These are phyloP conservation scores for Erpornis zantholeuca DNA, from an alignment of 2,113 vertebrate genomes.

Conservation along the genomic window DNA sequence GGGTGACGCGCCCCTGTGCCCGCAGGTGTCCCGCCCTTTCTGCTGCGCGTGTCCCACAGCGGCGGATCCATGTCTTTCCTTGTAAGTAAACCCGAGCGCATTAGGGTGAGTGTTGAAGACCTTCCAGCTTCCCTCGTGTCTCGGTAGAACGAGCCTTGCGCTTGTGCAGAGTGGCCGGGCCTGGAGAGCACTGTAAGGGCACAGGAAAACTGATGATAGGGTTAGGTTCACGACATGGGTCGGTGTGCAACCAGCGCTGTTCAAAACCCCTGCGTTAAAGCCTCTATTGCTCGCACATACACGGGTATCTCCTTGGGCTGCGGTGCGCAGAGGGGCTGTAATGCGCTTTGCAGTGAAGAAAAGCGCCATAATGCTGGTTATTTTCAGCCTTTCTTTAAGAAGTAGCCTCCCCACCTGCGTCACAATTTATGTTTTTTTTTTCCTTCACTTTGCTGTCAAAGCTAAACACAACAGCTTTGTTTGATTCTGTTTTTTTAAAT, in stretches of 20 bases:
- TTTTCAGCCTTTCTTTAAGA: neutral
- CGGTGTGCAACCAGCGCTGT: neutral
- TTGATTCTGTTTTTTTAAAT: neutral
- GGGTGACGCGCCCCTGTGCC: neutral
- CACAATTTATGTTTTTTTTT: fast-evolving
- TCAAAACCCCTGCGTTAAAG: neutral
- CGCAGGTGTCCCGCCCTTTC: slow-evolving; percentile 46
- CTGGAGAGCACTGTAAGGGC: neutral
- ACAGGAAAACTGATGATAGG: fast-evolving
- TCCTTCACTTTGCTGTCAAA: fast-evolving
- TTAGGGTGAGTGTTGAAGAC: slow-evolving; percentile 78
- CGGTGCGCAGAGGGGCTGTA: fast-evolving
- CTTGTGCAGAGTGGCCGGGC: neutral
- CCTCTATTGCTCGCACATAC: fast-evolving
- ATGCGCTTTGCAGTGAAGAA: fast-evolving
- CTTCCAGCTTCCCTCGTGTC: slow-evolving; percentile 45
- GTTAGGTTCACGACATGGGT: fast-evolving
- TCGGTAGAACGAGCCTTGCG: neutral
- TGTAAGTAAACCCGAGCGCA: slow-evolving; percentile 82
- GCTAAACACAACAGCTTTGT: neutral
- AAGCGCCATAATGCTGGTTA: fast-evolving
- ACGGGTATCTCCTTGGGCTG: fast-evolving
- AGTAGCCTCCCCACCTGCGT: fast-evolving
- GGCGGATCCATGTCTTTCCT: slow-evolving; percentile 82
- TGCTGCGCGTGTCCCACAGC: slow-evolving; percentile 24